phyloP scores from a whole-genome alignment of 2,888 invertebrate genomes.

The Troglohyphantes excavatus region DNA sequence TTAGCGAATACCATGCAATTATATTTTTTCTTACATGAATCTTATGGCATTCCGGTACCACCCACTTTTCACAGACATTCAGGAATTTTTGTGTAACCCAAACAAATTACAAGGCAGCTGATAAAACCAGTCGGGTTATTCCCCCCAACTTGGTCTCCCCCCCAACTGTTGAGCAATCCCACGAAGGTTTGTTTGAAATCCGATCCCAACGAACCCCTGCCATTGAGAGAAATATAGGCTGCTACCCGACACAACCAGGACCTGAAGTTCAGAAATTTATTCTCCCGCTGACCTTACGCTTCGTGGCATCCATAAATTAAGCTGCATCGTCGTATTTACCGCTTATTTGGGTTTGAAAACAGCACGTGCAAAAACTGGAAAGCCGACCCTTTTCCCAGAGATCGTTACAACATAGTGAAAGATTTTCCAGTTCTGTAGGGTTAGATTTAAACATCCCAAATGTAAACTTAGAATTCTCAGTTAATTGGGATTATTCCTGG shows the following conservation, averaged over 20 bases:
- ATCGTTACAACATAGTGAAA: too few species aligned
- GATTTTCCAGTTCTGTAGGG: too few species aligned
- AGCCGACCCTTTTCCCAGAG: not conserved
- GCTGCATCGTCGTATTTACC: not conserved
- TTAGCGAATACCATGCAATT: too few species aligned
- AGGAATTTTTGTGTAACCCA: not conserved
- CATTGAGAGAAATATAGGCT: not conserved
- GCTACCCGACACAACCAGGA: not conserved
- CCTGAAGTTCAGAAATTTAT: slow-evolving; percentile 17
- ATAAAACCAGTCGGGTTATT: not conserved
- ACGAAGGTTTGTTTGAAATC: slow-evolving; percentile 22
- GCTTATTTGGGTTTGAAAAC: not conserved
- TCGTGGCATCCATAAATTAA: slow-evolving; percentile 3
- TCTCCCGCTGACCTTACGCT: slow-evolving; percentile 1
- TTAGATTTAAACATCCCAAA: too few species aligned
- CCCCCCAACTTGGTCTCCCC: not conserved
- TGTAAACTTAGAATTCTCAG: too few species aligned
- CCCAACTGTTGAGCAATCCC: not conserved
- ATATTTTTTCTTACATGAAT: too few species aligned
- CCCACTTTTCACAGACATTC: too few species aligned
- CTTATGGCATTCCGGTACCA: too few species aligned
- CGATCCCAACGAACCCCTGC: not conserved
- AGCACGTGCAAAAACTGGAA: not conserved
- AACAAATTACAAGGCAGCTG: not conserved
- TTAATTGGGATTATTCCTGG: too few species aligned